Evolutionary conservation across 2,888 invertebrate species (phyloP), one percentile per base, ranked within the genome.

Genomic region (Dione juno): DNA sequence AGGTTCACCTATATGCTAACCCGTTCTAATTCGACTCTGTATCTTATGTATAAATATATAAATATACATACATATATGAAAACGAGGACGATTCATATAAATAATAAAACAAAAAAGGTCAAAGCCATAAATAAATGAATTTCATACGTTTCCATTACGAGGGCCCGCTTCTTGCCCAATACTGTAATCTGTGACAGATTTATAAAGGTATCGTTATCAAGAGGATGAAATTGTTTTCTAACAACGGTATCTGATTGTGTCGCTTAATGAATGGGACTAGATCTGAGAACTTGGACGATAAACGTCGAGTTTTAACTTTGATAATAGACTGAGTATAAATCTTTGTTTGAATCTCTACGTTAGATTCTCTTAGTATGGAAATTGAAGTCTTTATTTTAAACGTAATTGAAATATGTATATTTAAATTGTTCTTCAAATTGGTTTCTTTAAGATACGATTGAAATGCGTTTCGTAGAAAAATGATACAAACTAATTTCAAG

Each of bases 241-340:
- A 45, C 40, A 53, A 16, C 7, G 21, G 13, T 43, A 54, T 54
- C 61, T 41, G 71, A 66, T 61, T 28, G 28, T 66, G 69, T 69
- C 66, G 40, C 54, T 11, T 35, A 53, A 59, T 59, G 59, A 66
- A 69, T 61, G 69, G 41, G 65, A 54, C 3, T 28, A 28, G 61
- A 48, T 45, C 66, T 41, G 28, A 61, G 19, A 69, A 69, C 43
- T 67, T 57, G 11, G 69, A 21, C 52, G 66, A 69, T 66, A 72
- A 28, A 61, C 64, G 57, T 11, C 13, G n/a, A 67, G 52, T 71
- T 69, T 66, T 57, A 63, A 61, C 59, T 69, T 61, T 54, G 61
- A 72, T 72, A 66, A 57, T 66, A 69, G 48, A 50, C 40, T 40
- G 48, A 48, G 52, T 61, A 52, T 66, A 72, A 72, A 66, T 69